These are phyloP conservation scores for Oncorhynchus keta DNA, from an alignment of 2,113 vertebrate genomes.

Conservation along the genomic window DNA sequence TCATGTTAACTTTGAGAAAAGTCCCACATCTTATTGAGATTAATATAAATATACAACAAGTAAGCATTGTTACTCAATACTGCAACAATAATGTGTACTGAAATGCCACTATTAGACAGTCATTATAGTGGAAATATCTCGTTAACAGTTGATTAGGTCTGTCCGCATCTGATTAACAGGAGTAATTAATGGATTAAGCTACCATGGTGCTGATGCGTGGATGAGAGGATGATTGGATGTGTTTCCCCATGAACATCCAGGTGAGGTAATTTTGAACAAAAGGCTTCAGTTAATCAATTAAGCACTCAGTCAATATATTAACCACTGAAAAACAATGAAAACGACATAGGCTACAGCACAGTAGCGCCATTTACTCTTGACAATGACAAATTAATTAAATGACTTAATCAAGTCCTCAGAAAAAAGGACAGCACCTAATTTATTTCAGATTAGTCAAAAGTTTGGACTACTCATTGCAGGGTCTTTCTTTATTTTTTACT, in stretches of 20 bases:
- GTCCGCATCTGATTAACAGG: constrained; percentile 47
- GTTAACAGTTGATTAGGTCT: constrained; percentile 47
- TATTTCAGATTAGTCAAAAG: neutral
- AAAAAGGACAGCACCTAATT: constrained; percentile 15
- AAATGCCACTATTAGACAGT: neutral
- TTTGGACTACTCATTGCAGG: no score
- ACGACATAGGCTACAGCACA: constrained; percentile 6
- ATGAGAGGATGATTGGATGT: neutral
- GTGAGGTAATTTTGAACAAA: constrained; percentile 60
- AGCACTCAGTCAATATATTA: constrained; percentile 61
- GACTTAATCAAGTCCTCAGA: constrained; percentile 42
- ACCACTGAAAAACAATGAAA: constrained; percentile 47
- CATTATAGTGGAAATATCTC: constrained; percentile 30
- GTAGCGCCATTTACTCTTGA: constrained; percentile 37
- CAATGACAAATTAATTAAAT: constrained; percentile 58
- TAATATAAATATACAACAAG: constrained; percentile 1
- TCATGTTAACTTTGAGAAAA: no score
- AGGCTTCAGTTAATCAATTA: constrained; percentile 59
- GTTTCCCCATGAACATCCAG: constrained; percentile 45
- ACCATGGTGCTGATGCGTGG: neutral
- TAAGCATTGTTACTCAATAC: neutral
- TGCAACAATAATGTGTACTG: neutral
- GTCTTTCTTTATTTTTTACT: no score
- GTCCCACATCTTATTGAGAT: constrained; percentile 22
- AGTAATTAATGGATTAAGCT: constrained; percentile 43